Percentiles rank a stretch among this genome's conserved stretches.
Conservation (phyloP, 2,888 invertebrate species). For the Tachystola acroxantha region DNA sequence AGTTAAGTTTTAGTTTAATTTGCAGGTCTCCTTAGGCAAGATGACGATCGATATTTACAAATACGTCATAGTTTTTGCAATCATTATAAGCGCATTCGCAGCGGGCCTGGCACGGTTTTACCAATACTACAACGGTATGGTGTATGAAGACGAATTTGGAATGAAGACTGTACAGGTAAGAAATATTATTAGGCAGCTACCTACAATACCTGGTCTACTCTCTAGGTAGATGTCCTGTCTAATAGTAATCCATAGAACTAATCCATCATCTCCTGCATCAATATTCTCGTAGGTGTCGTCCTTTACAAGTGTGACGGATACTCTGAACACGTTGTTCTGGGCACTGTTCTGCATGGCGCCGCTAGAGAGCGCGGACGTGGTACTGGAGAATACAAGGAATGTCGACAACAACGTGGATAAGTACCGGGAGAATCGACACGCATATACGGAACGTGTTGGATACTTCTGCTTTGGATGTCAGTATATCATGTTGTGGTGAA, state of each 20-base stretch:
- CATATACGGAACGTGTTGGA: slow-evolving; percentile 82
- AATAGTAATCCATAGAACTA: too few relatives aligned
- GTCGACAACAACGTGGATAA: slow-evolving; percentile 30
- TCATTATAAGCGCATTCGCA: slow-evolving; percentile 79
- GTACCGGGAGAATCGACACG: slow-evolving; percentile 76
- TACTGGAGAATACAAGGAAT: slow-evolving; percentile 76
- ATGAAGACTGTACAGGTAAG: slow-evolving; percentile 72
- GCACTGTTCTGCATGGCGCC: slow-evolving; percentile 83
- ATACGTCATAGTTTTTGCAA: slow-evolving; percentile 79
- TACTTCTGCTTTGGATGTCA: slow-evolving; percentile 80
- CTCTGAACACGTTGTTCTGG: slow-evolving; percentile 84
- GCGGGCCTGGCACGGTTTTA: slow-evolving; percentile 80
- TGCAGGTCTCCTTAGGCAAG: slow-evolving; percentile 81
- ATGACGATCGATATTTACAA: slow-evolving; percentile 82
- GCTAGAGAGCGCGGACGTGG: slow-evolving; percentile 80
- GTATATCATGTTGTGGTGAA: slow-evolving; percentile 13
- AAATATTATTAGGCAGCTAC: too few relatives aligned
- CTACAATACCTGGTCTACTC: too few relatives aligned
- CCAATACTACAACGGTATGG: slow-evolving; percentile 82
- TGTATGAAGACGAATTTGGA: slow-evolving; percentile 75
- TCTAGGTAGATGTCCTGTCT: too few relatives aligned
- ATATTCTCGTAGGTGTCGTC: slow-evolving; percentile 68
- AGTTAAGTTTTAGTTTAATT: too few relatives aligned
- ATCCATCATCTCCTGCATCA: too few relatives aligned
- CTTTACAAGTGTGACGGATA: slow-evolving; percentile 77